phyloP scores from a whole-genome alignment of 2,113 vertebrate genomes.

The Tauraco erythrolophus region DNA sequence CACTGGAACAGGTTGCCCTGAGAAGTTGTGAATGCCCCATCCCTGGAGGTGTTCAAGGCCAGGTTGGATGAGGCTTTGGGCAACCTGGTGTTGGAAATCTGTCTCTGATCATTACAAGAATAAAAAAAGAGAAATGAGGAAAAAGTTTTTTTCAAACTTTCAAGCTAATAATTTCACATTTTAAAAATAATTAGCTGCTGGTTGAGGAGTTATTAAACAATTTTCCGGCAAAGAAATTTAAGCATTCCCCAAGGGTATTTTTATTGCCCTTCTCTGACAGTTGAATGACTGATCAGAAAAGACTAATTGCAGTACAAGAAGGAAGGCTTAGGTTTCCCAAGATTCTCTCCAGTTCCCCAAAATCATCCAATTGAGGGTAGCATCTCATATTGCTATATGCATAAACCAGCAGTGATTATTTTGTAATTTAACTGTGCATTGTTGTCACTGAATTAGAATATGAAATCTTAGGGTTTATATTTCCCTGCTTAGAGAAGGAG shows the following conservation, averaged over 20 bases:
- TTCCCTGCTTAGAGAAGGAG: not conserved
- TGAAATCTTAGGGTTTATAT: not conserved
- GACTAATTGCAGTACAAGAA: not conserved
- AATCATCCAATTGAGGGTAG: not conserved
- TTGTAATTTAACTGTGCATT: not conserved
- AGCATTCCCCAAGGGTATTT: not conserved
- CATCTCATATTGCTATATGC: not conserved
- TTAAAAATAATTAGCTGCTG: not conserved
- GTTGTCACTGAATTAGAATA: not conserved
- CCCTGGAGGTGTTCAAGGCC: too few species aligned
- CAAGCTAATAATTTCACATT: not conserved
- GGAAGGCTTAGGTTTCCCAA: not conserved
- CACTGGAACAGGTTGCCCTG: too few species aligned
- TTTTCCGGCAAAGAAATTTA: not conserved
- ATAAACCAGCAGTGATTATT: not conserved
- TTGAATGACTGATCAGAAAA: not conserved
- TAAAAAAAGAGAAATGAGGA: not conserved
- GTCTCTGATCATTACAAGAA: not conserved
- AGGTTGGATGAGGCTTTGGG: too few species aligned
- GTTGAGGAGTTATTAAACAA: not conserved
- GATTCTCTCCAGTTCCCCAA: not conserved
- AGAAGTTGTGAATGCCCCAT: too few species aligned
- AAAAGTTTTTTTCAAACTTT: not conserved
- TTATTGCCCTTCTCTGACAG: not conserved
- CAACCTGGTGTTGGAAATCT: too few species aligned